phyloP scores from a whole-genome alignment of 2,888 invertebrate species.

The Keiferia lycopersicella region DNA sequence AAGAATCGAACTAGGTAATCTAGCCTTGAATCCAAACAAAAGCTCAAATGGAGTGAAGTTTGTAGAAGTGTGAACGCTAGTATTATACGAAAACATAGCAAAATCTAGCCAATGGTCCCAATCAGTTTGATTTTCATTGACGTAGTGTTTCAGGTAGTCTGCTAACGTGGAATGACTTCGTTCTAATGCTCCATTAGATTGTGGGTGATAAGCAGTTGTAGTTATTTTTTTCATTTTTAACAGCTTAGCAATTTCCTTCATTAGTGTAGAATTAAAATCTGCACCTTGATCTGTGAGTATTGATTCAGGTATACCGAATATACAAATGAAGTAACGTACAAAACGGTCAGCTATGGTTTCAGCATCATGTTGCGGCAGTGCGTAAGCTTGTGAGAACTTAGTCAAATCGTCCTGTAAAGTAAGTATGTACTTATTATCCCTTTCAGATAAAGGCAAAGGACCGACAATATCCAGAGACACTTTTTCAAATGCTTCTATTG shows the following conservation, averaged over 20 bases:
- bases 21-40: constrained; percentile 43
- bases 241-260: constrained; percentile 45
- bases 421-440: constrained; percentile 34
- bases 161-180: constrained; percentile 43
- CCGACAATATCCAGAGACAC: constrained; percentile 37
- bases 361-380: constrained; percentile 43
- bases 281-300: constrained; percentile 54
- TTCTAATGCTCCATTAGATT: constrained; percentile 47
- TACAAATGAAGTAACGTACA: constrained; percentile 38
- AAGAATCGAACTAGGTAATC: constrained; percentile 35
- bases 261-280: constrained; percentile 48
- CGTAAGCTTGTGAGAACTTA: constrained; percentile 41
- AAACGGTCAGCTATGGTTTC: constrained; percentile 44
- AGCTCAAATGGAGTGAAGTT: constrained; percentile 47
- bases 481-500: constrained; percentile 35
- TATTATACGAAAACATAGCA: constrained; percentile 49
- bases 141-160: constrained; percentile 51
- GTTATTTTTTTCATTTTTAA: constrained; percentile 46
- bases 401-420: constrained; percentile 42
- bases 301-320: constrained; percentile 48
- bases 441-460: constrained; percentile 35
- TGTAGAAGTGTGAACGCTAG: constrained; percentile 43
- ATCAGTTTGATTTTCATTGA: constrained; percentile 44
- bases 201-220: constrained; percentile 46
- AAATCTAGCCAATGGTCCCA: constrained; percentile 48